A percentile compares a stretch with the other conserved stretches of the same genome.
Conservation (phyloP, 2,888 invertebrate species). For the Corythucha ciliata region DNA sequence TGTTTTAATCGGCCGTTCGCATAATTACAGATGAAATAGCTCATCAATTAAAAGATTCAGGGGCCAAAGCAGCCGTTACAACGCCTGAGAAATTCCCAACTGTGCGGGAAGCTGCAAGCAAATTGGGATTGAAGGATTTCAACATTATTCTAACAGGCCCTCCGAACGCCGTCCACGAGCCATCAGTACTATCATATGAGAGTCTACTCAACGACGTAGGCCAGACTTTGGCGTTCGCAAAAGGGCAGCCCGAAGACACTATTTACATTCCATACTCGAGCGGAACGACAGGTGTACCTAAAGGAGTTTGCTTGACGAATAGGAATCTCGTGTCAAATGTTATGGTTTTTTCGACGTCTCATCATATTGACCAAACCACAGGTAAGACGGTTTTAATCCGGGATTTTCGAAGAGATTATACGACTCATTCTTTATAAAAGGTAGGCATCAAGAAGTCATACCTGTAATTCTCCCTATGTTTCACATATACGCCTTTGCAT, state of each 20-base stretch:
- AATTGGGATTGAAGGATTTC: too few species aligned
- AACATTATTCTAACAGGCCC: too few species aligned
- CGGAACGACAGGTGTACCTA: constrained; percentile 74
- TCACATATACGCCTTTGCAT: constrained; percentile 69
- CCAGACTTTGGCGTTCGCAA: constrained; percentile 8
- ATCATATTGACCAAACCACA: constrained; percentile 27
- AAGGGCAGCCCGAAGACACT: constrained; percentile 9
- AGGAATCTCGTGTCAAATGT: constrained; percentile 34
- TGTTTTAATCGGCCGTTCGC: too few species aligned
- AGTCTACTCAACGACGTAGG: too few species aligned
- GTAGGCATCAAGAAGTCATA: constrained; percentile 49
- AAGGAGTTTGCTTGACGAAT: constrained; percentile 61
- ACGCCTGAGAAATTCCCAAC: constrained; percentile 7
- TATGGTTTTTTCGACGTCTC: constrained; percentile 21
- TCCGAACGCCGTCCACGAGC: too few species aligned
- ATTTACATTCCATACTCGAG: constrained; percentile 72
- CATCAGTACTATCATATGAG: too few species aligned
- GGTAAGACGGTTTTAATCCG: too few species aligned
- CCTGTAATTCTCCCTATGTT: constrained; percentile 65
- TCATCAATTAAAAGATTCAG: constrained; percentile 22
- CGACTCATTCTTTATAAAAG: too few species aligned
- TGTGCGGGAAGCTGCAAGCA: constrained; percentile 17
- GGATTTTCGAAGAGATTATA: too few species aligned
- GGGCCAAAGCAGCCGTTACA: constrained; percentile 17
- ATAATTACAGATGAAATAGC: constrained; percentile 25